phyloP scores from a whole-genome alignment of 2,888 invertebrate genomes.

The Halocaridina rubra region DNA sequence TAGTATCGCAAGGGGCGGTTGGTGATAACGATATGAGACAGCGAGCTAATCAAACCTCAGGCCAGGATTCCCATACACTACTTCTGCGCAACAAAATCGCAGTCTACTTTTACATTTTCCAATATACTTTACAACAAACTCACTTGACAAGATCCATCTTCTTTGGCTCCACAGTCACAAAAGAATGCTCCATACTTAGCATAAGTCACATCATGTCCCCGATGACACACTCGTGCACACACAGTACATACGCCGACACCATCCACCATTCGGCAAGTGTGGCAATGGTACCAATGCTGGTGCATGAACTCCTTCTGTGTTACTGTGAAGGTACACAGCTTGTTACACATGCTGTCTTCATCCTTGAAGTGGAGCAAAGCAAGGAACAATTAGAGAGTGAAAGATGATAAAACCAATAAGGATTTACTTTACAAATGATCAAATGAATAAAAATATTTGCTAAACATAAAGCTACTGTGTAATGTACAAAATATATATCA shows the following conservation, averaged over 20 bases:
- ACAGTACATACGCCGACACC: conserved; percentile 98
- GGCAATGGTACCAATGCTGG: conserved; percentile 96
- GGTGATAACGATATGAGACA: too few species aligned
- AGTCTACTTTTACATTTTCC: too few species aligned
- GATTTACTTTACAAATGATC: too few species aligned
- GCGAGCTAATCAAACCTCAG: too few species aligned
- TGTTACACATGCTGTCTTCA: conserved; percentile 88
- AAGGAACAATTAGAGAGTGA: too few species aligned
- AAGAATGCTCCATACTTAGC: conserved; percentile 99
- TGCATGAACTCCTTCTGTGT: conserved; percentile 87
- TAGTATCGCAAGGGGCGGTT: too few species aligned
- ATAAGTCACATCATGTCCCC: conserved; percentile 95
- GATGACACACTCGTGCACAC: conserved; percentile 96
- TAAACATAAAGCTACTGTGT: too few species aligned
- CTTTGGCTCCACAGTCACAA: conserved; percentile 98
- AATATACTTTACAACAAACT: conserved; percentile 20
- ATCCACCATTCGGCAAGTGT: conserved; percentile 98
- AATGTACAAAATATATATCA: too few species aligned
- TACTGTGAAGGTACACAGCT: conserved; percentile 95
- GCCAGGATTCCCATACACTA: too few species aligned
- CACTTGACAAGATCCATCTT: conserved; percentile 82
- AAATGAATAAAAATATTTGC: too few species aligned
- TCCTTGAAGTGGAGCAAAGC: conserved; percentile 72
- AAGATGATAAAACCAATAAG: too few species aligned
- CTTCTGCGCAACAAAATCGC: too few species aligned